Evolutionary conservation across 2,113 vertebrate genomes (phyloP), one percentile per base, ranked within the genome.

Genomic region (Cromileptes altivelis): DNA sequence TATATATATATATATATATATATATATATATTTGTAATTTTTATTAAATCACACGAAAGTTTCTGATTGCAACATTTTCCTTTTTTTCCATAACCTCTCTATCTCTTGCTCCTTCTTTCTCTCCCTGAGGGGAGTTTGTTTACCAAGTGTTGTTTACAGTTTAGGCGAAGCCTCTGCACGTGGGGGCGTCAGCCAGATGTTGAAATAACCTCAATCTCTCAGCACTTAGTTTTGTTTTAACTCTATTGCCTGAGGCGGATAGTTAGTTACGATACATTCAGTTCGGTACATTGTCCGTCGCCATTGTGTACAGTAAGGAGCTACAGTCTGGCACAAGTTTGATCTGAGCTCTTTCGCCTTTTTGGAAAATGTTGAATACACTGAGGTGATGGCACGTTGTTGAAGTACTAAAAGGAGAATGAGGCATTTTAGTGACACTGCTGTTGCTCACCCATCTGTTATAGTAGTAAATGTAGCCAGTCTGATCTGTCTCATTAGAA

Each of bases 121-220:
- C 4, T 57, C 1, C 62, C 45, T 79, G 13, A 85, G 57, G 57
- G 50, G 57, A 76, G 70, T 82, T 68, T 81, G 69, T 88, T 85
- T 83, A 78, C 52, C 27, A 49, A 76, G 49, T 53, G 21, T 69
- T 78, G 75, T 81, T 86, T 74, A 75, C 87, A 83, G 62, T 75
- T 75, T 60, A 67, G 2, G 55, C 15, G 6, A 62, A 47, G 56
- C 68, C 27, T 85, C 63, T 70, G 49, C 62, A 52, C 77, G 70
- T 42, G 88, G 67, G 70, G 72, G 82, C 18, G 75, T 84, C 40
- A 67, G 74, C 77, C 88, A 91, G 87, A 89, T 90, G 90, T 89
- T 86, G 53, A 81, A 70, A 74, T 84, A 83, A 80, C 69, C 82
- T 85, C 40, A 64, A 72, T 78, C 64, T 37, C 58, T 37, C 53